Evolutionary conservation across 2,888 invertebrate species (phyloP).

Genomic region (Lasioglossum figueresi): DNA sequence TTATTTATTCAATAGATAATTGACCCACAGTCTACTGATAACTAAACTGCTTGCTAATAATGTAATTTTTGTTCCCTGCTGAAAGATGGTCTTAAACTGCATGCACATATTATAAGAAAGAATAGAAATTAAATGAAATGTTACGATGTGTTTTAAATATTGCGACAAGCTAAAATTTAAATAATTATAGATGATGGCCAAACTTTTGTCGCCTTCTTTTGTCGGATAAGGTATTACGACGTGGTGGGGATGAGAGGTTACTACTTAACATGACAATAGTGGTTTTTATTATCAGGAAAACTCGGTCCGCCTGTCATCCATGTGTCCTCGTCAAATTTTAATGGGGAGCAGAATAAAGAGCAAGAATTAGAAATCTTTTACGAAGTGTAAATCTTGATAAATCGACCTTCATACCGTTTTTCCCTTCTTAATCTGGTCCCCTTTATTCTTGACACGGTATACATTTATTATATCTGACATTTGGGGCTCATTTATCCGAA

Average conservation of each 20-base stretch:
- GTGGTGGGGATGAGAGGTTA: constrained; percentile 40
- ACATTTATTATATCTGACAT: constrained; percentile 3
- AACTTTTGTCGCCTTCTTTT: constrained; percentile 19
- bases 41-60: not conserved
- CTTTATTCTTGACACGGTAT: not conserved
- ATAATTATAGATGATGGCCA: no score
- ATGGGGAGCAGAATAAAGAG: constrained; percentile 72
- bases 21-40: no score
- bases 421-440: constrained; percentile 14
- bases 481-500: not conserved
- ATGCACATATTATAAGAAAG: no score
- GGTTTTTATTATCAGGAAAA: constrained; percentile 60
- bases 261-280: constrained; percentile 78
- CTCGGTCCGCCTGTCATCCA: constrained; percentile 42
- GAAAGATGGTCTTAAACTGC: no score
- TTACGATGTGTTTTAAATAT: no score
- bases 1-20: no score
- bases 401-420: constrained; percentile 64
- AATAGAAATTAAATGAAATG: no score
- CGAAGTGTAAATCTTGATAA: constrained; percentile 79
- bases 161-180: no score
- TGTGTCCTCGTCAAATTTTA: constrained; percentile 43
- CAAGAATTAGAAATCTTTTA: constrained; percentile 79
- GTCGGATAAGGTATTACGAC: constrained; percentile 48
- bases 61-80: not conserved